A percentile compares a stretch with the other conserved stretches of the same genome.
These are phyloP conservation scores for Brienomyrus longianalis DNA, from an alignment of 2,113 vertebrate species.

Conservation along the genomic window DNA sequence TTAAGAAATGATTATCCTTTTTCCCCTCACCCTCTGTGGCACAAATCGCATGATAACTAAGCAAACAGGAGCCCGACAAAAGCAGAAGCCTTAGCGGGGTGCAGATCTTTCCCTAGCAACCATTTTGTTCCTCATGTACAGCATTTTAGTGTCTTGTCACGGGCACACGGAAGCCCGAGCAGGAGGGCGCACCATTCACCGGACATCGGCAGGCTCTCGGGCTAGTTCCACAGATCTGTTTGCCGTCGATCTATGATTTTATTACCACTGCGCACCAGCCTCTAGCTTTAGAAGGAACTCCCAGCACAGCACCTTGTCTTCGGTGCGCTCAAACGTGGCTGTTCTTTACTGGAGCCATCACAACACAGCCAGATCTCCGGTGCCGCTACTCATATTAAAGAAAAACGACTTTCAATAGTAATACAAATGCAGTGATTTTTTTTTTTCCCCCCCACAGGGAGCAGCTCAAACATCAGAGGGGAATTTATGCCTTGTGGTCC, in stretches of 20 bases:
- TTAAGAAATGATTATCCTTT: background rate
- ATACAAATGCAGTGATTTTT: background rate
- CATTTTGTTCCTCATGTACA: background rate
- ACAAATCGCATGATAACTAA: background rate
- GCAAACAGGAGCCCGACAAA: background rate
- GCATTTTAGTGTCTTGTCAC: background rate
- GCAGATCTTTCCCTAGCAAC: slow-evolving; percentile 8
- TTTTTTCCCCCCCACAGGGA: background rate
- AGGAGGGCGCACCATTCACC: slow-evolving; percentile 7
- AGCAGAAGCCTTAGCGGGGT: slow-evolving; percentile 13
- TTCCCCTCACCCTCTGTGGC: background rate
- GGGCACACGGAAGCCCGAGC: background rate
- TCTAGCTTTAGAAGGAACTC: background rate
- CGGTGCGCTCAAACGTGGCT: background rate
- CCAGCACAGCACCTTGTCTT: background rate
- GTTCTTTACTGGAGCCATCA: background rate
- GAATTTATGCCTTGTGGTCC: background rate
- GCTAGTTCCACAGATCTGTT: background rate
- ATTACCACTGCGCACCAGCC: background rate
- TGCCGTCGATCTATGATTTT: slow-evolving; percentile 12
- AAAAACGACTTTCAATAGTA: background rate
- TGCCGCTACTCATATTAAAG: background rate
- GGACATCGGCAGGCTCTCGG: background rate
- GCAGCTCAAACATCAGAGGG: background rate
- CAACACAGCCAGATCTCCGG: background rate